phyloP scores from a whole-genome alignment of 2,888 invertebrate species.

The Chesias legatella region DNA sequence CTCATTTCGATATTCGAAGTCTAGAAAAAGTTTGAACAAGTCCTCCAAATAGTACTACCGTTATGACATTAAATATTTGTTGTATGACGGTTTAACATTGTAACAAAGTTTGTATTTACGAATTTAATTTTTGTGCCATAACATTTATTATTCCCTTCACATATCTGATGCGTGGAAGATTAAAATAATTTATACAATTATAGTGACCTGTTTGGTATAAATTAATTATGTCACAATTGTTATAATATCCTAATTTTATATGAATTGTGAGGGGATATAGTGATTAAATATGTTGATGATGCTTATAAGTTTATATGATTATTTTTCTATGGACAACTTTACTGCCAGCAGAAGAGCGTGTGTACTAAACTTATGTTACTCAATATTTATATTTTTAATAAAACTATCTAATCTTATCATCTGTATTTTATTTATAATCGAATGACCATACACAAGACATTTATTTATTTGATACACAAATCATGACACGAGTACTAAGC shows the following conservation, averaged over 20 bases:
- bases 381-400: conserved; percentile 45
- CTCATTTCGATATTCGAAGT: too few relatives aligned
- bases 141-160: conserved; percentile 19
- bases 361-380: conserved; percentile 29
- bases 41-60: too few relatives aligned
- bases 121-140: conserved; percentile 30
- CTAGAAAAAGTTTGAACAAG: too few relatives aligned
- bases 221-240: too few relatives aligned
- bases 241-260: background rate
- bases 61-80: too few relatives aligned
- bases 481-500: too few relatives aligned
- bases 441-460: background rate
- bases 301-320: conserved; percentile 22
- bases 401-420: conserved; percentile 35
- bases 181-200: too few relatives aligned
- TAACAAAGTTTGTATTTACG: conserved; percentile 10
- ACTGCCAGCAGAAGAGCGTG: conserved; percentile 15
- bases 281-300: conserved; percentile 10
- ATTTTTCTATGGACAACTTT: conserved; percentile 24
- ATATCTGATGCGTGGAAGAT: background rate
- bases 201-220: too few relatives aligned
- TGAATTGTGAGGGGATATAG: conserved; percentile 20
- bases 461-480: too few relatives aligned
- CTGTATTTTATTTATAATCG: conserved; percentile 24
- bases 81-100: background rate